Evolutionary conservation across 2,888 invertebrate genomes (phyloP), one percentile per base, ranked within the genome.

Genomic region (Cantharis nigra): DNA sequence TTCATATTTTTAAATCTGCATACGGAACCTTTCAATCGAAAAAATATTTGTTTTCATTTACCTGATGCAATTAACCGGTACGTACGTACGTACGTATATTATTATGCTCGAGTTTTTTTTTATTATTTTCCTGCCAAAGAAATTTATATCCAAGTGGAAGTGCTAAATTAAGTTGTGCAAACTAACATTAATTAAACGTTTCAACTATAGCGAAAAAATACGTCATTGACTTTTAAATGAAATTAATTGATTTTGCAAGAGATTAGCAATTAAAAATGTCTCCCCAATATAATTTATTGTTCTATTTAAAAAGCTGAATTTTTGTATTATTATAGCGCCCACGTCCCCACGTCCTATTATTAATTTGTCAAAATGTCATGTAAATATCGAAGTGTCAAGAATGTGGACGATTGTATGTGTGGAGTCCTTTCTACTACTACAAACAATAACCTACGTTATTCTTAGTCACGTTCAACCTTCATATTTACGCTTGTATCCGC

Each of bases 321-420:
- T 33, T 49, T n/a, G 13, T 49, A 49, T n/a, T 49, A 49, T 49
- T 67, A 23, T 67, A 23, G 65, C 65, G 26, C 65, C 65, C 65
- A 67, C 65, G n/a, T 49, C 49, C 7, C 49, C n/a, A 49, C 49
- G 49, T 49, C 49, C 49, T 49, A 26, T 67, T 67, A 26, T 67
- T 67, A 67, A 67, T 67, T 67, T 67, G 65, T 67, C 65, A 67
- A 67, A 67, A 67, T 67, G 65, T 23, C 65, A 67, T 67, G 23
- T 26, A 67, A 67, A 67, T 67, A 67, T n/a, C 65, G 65, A 67
- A 67, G 23, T 67, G 26, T 67, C 26, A 26, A 67, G 65, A 67
- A 67, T 67, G 65, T 23, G 65, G n/a, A 23, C 49, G 49, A 26
- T 67, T 67, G 65, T 67, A 67, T 67, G 26, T 67, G 65, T 67